Conservation (phyloP, 2,797 vertebrate genomes). For the Triplophysa bombifrons region DNA sequence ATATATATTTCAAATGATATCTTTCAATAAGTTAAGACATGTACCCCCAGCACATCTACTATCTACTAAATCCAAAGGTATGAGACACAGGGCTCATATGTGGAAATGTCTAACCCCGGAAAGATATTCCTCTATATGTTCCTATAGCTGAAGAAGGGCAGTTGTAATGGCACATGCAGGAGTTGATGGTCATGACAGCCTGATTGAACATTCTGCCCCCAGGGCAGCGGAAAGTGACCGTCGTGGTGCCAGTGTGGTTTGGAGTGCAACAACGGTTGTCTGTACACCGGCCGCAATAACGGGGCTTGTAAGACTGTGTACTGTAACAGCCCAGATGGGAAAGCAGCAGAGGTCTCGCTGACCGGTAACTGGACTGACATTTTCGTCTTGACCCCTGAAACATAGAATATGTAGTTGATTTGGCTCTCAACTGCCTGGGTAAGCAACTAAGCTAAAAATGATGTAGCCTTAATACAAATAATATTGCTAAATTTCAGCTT, state of each 20-base stretch:
- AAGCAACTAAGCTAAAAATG: not conserved
- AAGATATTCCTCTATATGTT: constrained; percentile 60
- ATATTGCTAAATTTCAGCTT: not conserved
- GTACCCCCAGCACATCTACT: not conserved
- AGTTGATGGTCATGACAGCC: constrained; percentile 77
- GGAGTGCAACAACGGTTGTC: constrained; percentile 77
- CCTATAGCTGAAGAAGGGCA: constrained; percentile 64
- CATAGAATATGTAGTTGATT: not conserved
- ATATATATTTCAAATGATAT: not conserved
- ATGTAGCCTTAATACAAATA: not conserved
- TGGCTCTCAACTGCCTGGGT: not conserved
- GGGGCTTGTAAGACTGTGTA: constrained; percentile 62
- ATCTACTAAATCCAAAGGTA: not conserved
- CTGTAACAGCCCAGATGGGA: constrained; percentile 76
- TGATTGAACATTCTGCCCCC: constrained; percentile 59
- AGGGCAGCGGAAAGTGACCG: constrained; percentile 73
- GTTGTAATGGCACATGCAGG: constrained; percentile 75
- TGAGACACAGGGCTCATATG: constrained; percentile 33
- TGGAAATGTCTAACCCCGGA: constrained; percentile 60
- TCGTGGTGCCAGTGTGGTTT: constrained; percentile 64
- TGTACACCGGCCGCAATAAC: constrained; percentile 74
- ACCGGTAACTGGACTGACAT: constrained; percentile 71
- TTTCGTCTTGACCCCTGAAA: constrained; percentile 61
- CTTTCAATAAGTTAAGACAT: not conserved
- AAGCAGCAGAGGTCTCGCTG: constrained; percentile 64